Percentiles rank a stretch among this genome's conserved stretches.
Conservation (phyloP, 2,888 invertebrate species). For the Ectemnius continuus region DNA sequence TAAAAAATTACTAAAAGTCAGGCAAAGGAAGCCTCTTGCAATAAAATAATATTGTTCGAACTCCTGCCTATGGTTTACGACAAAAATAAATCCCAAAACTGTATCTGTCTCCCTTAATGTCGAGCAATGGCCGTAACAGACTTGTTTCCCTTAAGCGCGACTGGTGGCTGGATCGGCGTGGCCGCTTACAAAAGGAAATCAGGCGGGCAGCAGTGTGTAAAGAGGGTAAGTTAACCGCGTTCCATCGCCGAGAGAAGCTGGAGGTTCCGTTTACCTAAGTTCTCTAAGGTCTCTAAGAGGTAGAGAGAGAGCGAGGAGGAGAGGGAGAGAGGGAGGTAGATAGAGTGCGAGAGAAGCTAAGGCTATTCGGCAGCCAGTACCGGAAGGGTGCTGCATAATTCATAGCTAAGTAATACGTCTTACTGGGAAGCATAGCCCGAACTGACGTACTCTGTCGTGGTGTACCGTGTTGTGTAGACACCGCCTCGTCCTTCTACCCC, state of each 20-base stretch:
- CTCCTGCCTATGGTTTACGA: too few relatives aligned
- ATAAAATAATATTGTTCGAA: too few relatives aligned
- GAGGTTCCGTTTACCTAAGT: conserved; percentile 58
- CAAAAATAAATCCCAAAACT: too few relatives aligned
- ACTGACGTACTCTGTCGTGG: conserved; percentile 57
- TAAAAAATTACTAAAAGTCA: too few relatives aligned
- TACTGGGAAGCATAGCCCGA: conserved; percentile 61
- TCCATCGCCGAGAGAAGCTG: conserved; percentile 32
- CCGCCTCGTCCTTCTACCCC: conserved; percentile 17
- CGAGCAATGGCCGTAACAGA: too few relatives aligned
- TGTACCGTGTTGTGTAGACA: conserved; percentile 35
- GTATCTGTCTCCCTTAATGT: too few relatives aligned
- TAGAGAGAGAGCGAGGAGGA: too few relatives aligned
- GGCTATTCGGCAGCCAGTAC: conserved; percentile 66
- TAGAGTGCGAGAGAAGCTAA: conserved; percentile 31
- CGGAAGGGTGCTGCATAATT: conserved; percentile 70
- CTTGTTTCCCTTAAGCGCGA: too few relatives aligned
- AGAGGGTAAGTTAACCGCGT: conserved; percentile 57
- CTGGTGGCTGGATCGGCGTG: too few relatives aligned
- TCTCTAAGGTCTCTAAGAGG: conserved; percentile 44
- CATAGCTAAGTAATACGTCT: conserved; percentile 76
- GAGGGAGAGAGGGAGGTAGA: too few relatives aligned
- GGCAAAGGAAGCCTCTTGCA: too few relatives aligned
- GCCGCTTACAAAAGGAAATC: conserved; percentile 61
- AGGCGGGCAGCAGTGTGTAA: conserved; percentile 45